A percentile compares a stretch with the other conserved stretches of the same genome.
Evolutionary conservation across 2,113 vertebrate species (phyloP).

Genomic region (Neoarius graeffei): DNA sequence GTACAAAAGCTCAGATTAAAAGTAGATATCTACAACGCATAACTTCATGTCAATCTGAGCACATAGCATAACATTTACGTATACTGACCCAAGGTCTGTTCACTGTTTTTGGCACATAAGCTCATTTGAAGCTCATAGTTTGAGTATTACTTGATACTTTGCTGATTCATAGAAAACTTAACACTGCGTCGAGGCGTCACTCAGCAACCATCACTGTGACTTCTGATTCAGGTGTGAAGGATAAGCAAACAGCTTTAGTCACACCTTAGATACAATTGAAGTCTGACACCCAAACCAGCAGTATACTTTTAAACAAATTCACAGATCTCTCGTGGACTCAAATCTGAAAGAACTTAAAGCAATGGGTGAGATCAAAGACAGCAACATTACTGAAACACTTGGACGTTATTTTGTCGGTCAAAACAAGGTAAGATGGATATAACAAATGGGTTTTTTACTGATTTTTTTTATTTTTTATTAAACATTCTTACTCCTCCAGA

Average conservation of each 20-base stretch:
- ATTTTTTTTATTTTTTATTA: background rate
- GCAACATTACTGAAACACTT: background rate
- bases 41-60: background rate
- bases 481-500: background rate
- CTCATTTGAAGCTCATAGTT: background rate
- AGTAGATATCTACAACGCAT: background rate
- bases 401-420: background rate
- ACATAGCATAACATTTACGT: background rate
- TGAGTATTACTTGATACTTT: background rate
- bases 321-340: background rate
- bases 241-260: slow-evolving; percentile 11
- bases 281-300: background rate
- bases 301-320: background rate
- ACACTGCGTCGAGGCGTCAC: slow-evolving; percentile 37
- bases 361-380: background rate
- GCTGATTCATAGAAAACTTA: background rate
- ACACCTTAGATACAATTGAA: background rate
- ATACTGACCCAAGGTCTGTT: background rate
- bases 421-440: background rate
- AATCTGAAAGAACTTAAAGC: background rate
- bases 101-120: background rate
- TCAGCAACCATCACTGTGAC: slow-evolving; percentile 57
- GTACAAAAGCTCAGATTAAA: background rate
- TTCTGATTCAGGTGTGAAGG: slow-evolving; percentile 21
- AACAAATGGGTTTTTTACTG: background rate